Conservation (phyloP, 2,888 invertebrate species). For the Drosophila engyochracea region DNA sequence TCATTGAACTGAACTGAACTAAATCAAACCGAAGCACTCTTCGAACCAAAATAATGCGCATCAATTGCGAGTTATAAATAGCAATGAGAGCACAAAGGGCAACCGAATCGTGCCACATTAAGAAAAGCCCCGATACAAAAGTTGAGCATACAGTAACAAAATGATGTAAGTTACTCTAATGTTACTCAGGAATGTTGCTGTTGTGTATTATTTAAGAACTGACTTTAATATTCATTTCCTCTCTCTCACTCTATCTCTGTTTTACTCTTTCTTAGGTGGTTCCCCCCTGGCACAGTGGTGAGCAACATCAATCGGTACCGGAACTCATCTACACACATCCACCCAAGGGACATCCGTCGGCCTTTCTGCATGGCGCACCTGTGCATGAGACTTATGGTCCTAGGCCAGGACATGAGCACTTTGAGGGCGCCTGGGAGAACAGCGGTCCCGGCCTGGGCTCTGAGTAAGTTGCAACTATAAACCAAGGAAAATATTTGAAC, state of each 20-base stretch:
- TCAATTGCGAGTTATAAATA: constrained; percentile 63
- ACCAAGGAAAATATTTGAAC: neutral
- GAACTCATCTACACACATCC: constrained; percentile 84
- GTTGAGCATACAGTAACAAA: neutral
- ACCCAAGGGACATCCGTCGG: constrained; percentile 83
- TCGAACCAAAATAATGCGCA: constrained; percentile 43
- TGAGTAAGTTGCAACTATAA: constrained; percentile 86
- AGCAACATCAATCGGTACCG: constrained; percentile 76
- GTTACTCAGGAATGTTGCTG: constrained; percentile 4
- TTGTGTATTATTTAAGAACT: constrained; percentile 28
- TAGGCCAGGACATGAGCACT: constrained; percentile 85
- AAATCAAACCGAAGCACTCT: constrained; percentile 32
- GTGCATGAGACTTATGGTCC: constrained; percentile 81
- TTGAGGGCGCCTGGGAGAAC: constrained; percentile 87
- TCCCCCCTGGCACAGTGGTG: constrained; percentile 82
- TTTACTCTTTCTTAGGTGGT: constrained; percentile 69
- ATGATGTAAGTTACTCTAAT: constrained; percentile 17
- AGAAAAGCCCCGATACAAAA: constrained; percentile 31
- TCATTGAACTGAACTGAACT: constrained; percentile 67
- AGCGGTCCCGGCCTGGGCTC: constrained; percentile 88
- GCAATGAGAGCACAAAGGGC: constrained; percentile 34
- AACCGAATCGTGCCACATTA: constrained; percentile 12
- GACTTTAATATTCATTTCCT: constrained; percentile 8
- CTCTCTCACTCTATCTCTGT: neutral
- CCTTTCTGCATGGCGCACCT: constrained; percentile 83